Conservation (phyloP, 2,113 vertebrate species). For the Macrotis lagotis region DNA sequence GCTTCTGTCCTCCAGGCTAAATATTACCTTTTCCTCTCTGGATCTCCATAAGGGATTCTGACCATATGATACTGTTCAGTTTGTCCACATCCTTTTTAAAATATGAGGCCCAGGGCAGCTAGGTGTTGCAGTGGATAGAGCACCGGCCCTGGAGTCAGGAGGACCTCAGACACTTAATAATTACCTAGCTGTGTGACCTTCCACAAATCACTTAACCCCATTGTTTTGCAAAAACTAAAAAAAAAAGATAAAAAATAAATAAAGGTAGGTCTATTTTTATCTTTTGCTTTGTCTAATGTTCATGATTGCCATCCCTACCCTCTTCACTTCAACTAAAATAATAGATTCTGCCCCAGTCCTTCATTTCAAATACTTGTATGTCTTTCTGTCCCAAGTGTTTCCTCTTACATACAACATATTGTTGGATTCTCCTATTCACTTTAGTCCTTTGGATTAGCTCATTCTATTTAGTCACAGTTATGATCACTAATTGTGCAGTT, state of each 20-base stretch:
- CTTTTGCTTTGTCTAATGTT: not conserved
- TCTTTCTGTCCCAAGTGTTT: not conserved
- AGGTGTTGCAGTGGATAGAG: too few species aligned
- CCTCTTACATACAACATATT: not conserved
- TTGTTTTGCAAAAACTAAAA: too few species aligned
- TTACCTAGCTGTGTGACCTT: too few species aligned
- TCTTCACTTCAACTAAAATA: not conserved
- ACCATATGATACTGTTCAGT: not conserved
- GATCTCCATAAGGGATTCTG: not conserved
- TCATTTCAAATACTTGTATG: not conserved
- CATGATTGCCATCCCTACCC: not conserved
- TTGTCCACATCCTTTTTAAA: not conserved
- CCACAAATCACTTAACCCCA: too few species aligned
- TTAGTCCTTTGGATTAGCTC: not conserved
- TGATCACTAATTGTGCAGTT: not conserved
- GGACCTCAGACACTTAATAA: too few species aligned
- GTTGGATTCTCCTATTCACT: not conserved
- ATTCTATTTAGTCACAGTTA: not conserved
- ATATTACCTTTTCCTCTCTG: not conserved
- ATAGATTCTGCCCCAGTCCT: not conserved
- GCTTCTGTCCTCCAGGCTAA: not conserved
- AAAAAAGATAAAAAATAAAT: too few species aligned
- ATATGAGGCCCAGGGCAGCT: not conserved
- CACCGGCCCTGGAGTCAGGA: too few species aligned
- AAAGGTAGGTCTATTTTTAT: not conserved